Conservation (phyloP, 2,888 invertebrate species). For the Syrista parreyssii region DNA sequence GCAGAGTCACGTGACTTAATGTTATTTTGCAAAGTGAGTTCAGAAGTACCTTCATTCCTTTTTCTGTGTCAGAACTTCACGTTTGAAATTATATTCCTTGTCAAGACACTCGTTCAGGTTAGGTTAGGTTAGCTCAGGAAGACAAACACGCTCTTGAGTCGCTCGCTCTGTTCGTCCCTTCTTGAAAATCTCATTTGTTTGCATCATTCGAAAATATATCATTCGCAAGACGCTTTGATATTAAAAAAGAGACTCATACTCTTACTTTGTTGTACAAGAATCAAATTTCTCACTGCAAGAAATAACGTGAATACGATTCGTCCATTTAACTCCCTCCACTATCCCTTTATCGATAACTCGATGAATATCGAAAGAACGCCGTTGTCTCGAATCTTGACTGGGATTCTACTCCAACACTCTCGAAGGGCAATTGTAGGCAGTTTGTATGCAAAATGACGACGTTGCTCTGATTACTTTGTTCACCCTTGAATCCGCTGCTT, state of each 20-base stretch:
- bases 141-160: not conserved
- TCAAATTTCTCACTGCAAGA: not conserved
- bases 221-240: not conserved
- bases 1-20: not conserved
- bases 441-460: not conserved
- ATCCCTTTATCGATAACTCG: not conserved
- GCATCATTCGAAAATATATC: not conserved
- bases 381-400: not conserved
- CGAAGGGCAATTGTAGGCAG: not conserved
- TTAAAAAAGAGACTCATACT: too few relatives aligned
- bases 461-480: not conserved
- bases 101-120: not conserved
- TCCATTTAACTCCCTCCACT: not conserved
- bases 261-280: not conserved
- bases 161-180: not conserved
- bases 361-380: not conserved
- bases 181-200: not conserved
- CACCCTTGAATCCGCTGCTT: not conserved
- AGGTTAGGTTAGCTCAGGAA: not conserved
- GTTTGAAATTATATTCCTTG: not conserved
- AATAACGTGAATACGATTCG: not conserved
- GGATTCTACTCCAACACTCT: not conserved
- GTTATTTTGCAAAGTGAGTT: not conserved
- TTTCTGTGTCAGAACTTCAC: not conserved
- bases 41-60: not conserved